phyloP scores from a whole-genome alignment of 2,888 invertebrate genomes.

The Diplazon laetatorius region DNA sequence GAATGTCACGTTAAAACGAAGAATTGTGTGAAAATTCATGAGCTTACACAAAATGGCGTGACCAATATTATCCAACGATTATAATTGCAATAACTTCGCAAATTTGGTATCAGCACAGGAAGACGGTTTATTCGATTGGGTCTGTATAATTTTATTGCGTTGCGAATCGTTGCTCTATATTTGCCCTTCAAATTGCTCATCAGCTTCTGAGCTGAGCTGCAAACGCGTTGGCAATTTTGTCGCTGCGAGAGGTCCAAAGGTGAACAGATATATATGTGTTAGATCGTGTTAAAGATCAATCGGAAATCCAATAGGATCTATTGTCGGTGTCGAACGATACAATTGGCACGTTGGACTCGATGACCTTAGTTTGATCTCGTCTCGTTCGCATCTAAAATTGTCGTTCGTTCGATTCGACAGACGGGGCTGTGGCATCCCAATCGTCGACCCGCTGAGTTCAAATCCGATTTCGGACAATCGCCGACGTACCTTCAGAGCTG shows the following conservation, averaged over 20 bases:
- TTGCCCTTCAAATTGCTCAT: neutral
- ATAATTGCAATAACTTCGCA: neutral
- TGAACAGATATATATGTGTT: too few species aligned
- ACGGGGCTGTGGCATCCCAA: neutral
- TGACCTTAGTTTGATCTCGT: neutral
- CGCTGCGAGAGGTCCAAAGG: neutral
- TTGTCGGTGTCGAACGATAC: neutral
- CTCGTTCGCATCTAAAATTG: conserved; percentile 11
- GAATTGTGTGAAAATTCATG: neutral
- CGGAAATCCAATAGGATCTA: neutral
- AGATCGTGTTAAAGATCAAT: neutral
- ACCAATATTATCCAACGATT: neutral
- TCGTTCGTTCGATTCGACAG: neutral
- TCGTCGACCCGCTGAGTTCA: neutral
- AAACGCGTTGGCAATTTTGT: neutral
- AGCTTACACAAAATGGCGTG: neutral
- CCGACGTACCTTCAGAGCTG: neutral
- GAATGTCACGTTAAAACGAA: too few species aligned
- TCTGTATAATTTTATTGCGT: neutral
- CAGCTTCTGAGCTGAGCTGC: neutral
- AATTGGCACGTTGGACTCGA: neutral
- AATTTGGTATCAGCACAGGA: neutral
- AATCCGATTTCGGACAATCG: neutral
- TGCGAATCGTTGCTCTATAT: neutral
- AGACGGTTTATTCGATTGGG: neutral